Conservation (phyloP, 2,888 invertebrate genomes). For the Cephus sareptanus region DNA sequence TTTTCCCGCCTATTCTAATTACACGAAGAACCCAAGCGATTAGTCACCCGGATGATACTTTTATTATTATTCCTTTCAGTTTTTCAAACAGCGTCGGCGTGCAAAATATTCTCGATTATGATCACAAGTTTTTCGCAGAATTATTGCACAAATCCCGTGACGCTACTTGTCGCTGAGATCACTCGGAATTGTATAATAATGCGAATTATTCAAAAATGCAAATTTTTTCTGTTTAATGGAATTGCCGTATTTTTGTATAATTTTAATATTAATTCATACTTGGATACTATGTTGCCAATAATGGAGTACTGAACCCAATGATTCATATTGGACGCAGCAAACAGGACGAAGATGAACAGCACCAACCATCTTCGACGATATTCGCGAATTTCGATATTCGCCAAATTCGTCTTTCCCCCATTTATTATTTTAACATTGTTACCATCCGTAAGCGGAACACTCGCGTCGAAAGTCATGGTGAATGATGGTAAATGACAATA, state of each 20-base stretch:
- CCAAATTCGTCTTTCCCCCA: constrained; percentile 3
- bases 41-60: background rate
- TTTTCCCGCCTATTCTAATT: background rate
- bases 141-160: background rate
- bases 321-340: constrained; percentile 70
- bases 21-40: background rate
- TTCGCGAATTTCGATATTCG: constrained; percentile 9
- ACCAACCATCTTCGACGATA: constrained; percentile 65
- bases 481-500: background rate
- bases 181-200: background rate
- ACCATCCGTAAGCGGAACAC: constrained; percentile 1
- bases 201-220: background rate
- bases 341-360: constrained; percentile 67
- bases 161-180: background rate
- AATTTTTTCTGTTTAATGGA: background rate
- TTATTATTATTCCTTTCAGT: background rate
- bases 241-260: background rate
- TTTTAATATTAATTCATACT: constrained; percentile 61
- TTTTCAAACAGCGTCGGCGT: background rate
- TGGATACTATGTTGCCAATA: constrained; percentile 67
- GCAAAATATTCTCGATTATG: background rate
- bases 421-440: constrained; percentile 12
- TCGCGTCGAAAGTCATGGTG: background rate
- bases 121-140: background rate
- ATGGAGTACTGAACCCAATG: constrained; percentile 76